Percentiles rank a stretch among this genome's conserved stretches.
Conservation (phyloP, 2,797 vertebrate genomes). For the Lagodon rhomboides region DNA sequence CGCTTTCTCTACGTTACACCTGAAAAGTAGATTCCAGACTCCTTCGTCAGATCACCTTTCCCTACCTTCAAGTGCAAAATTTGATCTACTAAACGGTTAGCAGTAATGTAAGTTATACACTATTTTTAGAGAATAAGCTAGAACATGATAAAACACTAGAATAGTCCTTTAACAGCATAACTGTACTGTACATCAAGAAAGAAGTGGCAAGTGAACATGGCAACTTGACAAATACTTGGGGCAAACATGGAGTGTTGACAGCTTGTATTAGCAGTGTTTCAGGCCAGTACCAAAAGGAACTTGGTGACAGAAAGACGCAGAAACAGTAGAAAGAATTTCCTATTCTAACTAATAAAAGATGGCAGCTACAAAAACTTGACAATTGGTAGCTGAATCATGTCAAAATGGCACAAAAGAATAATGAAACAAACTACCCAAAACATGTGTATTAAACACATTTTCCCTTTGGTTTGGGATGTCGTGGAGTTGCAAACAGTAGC, state of each 20-base stretch:
- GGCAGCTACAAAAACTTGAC: constrained; percentile 43
- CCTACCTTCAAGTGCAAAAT: background rate
- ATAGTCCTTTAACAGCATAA: constrained; percentile 35
- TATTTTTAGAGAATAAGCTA: constrained; percentile 27
- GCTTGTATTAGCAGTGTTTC: constrained; percentile 50
- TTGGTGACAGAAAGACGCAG: constrained; percentile 36
- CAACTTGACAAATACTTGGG: constrained; percentile 62
- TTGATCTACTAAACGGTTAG: constrained; percentile 17
- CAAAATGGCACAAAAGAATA: constrained; percentile 72
- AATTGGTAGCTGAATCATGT: constrained; percentile 52
- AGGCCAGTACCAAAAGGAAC: constrained; percentile 50
- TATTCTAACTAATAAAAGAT: constrained; percentile 54
- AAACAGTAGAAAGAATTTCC: constrained; percentile 30
- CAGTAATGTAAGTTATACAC: constrained; percentile 27
- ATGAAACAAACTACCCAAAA: constrained; percentile 52
- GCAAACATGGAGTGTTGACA: constrained; percentile 62
- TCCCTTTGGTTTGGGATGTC: constrained; percentile 79
- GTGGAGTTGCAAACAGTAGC: constrained; percentile 61
- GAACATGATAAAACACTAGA: constrained; percentile 36
- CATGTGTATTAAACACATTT: constrained; percentile 48
- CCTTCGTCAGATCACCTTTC: too few relatives aligned
- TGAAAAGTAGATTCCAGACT: too few relatives aligned
- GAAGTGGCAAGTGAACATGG: constrained; percentile 48
- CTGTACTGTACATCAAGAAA: constrained; percentile 26
- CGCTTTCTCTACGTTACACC: too few relatives aligned